Evolutionary conservation across 2,113 vertebrate species (phyloP), one percentile per base, ranked within the genome.

Genomic region (Nannobrachium achirus): DNA sequence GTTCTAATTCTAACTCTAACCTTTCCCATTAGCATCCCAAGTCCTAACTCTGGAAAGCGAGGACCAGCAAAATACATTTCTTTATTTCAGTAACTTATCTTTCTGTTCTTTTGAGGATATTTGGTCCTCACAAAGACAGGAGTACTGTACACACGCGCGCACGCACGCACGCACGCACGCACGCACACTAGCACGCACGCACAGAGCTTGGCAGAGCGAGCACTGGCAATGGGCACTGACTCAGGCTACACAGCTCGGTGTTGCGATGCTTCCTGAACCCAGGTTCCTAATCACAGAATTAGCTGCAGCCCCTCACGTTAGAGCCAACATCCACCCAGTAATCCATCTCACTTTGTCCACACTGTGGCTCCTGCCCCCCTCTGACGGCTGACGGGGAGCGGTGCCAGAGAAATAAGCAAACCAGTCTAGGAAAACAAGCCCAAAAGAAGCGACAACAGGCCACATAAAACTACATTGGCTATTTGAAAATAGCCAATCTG

Each of bases 251-350:
- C 74, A 66, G 68, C 78, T 83, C 78, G 58, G 63, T 75, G 75
- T 81, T 83, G 75, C 83, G 69, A 64, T 74, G 51, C 73, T 61
- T 76, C 65, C 77, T 85, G 84, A 88, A 87, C 77, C 75, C 75
- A 53, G 85, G 73, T 87, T 88, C 82, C 86, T 81, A 88, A 90
- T 90, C 83, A 85, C 81, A 90, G 82, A 87, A 90, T 89, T 86
- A 89, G 86, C 75, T 49, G 67, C 75, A 66, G 72, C 68, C 14
- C 63, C 64, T 50, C 15, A 33, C 25, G 25, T 5, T 33, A 5
- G 3, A 33, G 86, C 86, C 86, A 89, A 84, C 80, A 79, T 73
- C 78, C 81, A 80, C 83, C 63, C 74, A 19, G 76, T 86, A 83
- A 86, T 87, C 80, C 82, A 86, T 87, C 85, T 85, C 81, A 85